Percentiles rank a stretch among this genome's conserved stretches.
These are phyloP conservation scores for Melipona quadrifasciata DNA, from an alignment of 1,140 invertebrate genomes.

Conservation along the genomic window DNA sequence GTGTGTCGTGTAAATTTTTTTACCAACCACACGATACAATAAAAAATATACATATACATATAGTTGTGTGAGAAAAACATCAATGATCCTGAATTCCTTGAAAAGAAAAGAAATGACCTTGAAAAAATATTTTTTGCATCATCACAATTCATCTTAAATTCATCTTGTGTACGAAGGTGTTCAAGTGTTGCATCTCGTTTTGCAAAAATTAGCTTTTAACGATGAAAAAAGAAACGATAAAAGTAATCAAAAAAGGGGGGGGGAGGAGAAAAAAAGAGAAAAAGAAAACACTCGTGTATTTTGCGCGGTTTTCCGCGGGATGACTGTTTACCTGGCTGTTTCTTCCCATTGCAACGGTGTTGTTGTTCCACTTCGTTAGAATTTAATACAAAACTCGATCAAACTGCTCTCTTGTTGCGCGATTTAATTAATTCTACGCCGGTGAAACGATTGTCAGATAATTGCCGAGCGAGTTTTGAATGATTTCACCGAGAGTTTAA, in stretches of 20 bases:
- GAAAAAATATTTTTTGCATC: too few species aligned
- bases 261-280: too few species aligned
- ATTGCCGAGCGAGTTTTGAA: conserved; percentile 7
- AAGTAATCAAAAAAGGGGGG: background rate
- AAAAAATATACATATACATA: too few species aligned
- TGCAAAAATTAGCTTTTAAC: background rate
- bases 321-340: background rate
- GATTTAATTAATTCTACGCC: conserved; percentile 26
- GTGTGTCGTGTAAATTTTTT: too few species aligned
- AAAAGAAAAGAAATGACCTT: too few species aligned
- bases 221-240: background rate
- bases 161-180: background rate
- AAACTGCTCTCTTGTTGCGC: background rate
- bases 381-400: conserved; percentile 24
- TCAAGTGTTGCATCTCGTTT: background rate
- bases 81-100: too few species aligned
- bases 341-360: background rate
- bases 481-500: background rate
- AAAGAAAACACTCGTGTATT: background rate
- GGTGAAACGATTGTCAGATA: conserved; percentile 21
- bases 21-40: too few species aligned
- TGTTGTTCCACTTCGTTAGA: background rate
- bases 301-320: background rate
- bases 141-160: too few species aligned
- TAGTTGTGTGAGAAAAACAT: too few species aligned